Evolutionary conservation across 2,113 vertebrate species (phyloP).

Genomic region (Pangasianodon hypophthalmus): DNA sequence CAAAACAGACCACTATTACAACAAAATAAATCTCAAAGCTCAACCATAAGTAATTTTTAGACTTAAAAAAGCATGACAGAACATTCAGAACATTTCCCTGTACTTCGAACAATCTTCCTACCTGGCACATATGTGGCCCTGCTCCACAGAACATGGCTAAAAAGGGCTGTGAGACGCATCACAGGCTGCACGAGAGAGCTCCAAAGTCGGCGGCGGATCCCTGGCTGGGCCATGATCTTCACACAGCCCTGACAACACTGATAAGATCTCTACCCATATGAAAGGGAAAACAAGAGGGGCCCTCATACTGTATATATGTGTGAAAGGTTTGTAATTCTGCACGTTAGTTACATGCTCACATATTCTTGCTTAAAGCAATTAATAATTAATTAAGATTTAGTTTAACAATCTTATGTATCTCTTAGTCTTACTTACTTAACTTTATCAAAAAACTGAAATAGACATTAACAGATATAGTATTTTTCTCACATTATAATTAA

Average conservation of each 20-base stretch:
- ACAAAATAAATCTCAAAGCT: not conserved
- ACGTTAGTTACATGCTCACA: conserved; percentile 19
- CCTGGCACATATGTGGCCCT: conserved; percentile 27
- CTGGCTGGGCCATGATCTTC: conserved; percentile 16
- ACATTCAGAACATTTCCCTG: not conserved
- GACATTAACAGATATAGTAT: not conserved
- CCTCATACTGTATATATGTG: conserved; percentile 59
- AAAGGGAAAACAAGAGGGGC: conserved; percentile 5
- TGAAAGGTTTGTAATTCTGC: conserved; percentile 54
- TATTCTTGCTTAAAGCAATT: conserved; percentile 40
- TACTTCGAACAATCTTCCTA: conserved; percentile 18
- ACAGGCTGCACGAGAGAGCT: conserved; percentile 39
- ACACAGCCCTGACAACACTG: conserved; percentile 24
- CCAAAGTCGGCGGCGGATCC: conserved; percentile 35
- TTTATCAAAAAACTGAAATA: not conserved
- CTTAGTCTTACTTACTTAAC: not conserved
- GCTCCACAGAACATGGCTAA: conserved; percentile 31
- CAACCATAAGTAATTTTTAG: not conserved
- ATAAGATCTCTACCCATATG: conserved; percentile 23
- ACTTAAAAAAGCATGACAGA: not conserved
- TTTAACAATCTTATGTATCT: not conserved
- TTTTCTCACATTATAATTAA: not conserved
- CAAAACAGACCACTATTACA: not conserved
- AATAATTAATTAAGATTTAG: not conserved
- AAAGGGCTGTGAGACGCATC: conserved; percentile 30